Conservation (phyloP, 1,140 invertebrate species). For the Megathymus violae region DNA sequence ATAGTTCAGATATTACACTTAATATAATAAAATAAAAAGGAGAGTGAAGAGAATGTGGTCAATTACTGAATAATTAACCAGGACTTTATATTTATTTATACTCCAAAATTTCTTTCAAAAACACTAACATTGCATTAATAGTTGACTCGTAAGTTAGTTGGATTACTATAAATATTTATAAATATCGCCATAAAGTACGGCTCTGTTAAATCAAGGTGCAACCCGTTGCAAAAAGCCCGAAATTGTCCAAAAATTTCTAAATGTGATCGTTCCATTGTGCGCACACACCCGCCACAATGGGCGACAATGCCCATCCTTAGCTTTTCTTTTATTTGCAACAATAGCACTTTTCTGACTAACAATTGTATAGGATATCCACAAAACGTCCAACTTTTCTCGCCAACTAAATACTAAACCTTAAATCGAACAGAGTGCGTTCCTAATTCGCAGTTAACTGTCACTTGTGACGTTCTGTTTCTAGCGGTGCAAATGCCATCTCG, state of each 20-base stretch:
- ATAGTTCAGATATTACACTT: too few species aligned
- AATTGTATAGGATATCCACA: constrained; percentile 40
- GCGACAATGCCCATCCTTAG: constrained; percentile 78
- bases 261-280: constrained; percentile 74
- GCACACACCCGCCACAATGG: constrained; percentile 78
- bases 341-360: constrained; percentile 71
- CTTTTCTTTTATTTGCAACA: constrained; percentile 73
- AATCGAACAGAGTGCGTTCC: background rate
- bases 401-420: background rate
- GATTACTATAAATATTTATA: too few species aligned
- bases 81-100: too few species aligned
- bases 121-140: too few species aligned
- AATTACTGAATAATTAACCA: too few species aligned
- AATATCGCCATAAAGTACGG: constrained; percentile 42
- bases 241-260: constrained; percentile 81
- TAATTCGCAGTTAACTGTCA: constrained; percentile 3
- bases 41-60: too few species aligned
- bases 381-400: constrained; percentile 1
- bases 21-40: too few species aligned
- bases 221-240: constrained; percentile 79
- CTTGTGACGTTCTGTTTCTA: constrained; percentile 37
- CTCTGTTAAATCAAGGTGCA: constrained; percentile 75
- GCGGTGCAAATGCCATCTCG: constrained; percentile 62
- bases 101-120: too few species aligned
- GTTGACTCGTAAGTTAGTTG: too few species aligned